phyloP scores from a whole-genome alignment of 2,888 invertebrate genomes.

The Spodoptera littoralis region DNA sequence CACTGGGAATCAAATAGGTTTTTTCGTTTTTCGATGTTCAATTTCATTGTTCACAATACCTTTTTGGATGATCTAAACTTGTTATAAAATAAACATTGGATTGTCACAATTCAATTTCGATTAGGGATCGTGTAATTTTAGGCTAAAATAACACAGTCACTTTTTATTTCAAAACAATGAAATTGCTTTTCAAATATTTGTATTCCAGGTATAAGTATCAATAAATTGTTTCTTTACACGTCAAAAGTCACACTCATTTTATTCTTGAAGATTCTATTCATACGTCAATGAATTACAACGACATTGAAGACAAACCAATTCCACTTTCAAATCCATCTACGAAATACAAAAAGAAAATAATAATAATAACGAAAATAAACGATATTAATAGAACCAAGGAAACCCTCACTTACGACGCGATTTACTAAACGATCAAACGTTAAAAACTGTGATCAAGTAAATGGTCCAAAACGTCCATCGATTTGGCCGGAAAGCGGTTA shows the following conservation, averaged over 20 bases:
- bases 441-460: constrained; percentile 77
- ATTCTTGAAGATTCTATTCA: too few species aligned
- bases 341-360: constrained; percentile 18
- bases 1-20: constrained; percentile 28
- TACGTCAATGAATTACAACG: too few species aligned
- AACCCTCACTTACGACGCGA: constrained; percentile 67
- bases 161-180: too few species aligned
- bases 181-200: too few species aligned
- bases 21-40: constrained; percentile 25
- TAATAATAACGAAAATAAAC: constrained; percentile 35
- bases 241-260: too few species aligned
- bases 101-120: too few species aligned
- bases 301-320: too few species aligned
- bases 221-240: too few species aligned
- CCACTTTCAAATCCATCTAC: constrained; percentile 7
- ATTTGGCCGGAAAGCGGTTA: constrained; percentile 72
- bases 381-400: constrained; percentile 60
- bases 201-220: too few species aligned
- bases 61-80: constrained; percentile 9
- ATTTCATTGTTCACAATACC: constrained; percentile 4
- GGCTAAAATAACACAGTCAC: too few species aligned
- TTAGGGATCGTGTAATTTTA: too few species aligned
- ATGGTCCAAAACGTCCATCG: constrained; percentile 72
- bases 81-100: constrained; percentile 4
- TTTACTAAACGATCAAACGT: constrained; percentile 69